Evolutionary conservation across 1,140 invertebrate species (phyloP), one percentile per base, ranked within the genome.

Genomic region (Drosophila jambulina): DNA sequence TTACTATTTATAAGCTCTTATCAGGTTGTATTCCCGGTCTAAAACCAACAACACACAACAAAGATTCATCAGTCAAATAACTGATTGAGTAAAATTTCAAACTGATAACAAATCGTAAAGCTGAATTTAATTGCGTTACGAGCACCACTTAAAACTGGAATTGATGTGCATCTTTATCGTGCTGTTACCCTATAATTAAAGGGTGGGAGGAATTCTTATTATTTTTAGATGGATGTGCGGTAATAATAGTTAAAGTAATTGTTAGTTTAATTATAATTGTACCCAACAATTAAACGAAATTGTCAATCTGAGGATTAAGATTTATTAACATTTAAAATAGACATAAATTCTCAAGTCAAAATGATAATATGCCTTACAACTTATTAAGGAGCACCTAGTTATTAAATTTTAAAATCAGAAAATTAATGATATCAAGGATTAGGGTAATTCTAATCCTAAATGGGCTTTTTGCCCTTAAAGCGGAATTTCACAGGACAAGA

Each of bases 71-170:
- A 54, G 12, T 21, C 8, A 59, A 49, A 49, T 42, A 70, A 34
- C 36, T 1, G 67, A 34, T 29, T 72, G 59, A 59, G 42, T 72
- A 36, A 59, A 59, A 59, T 71, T 59, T 60, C n/a, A 59, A 60
- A 59, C 43, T 60, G 69, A 71, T 72, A 72, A 36, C 27, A 29
- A 23, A 25, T 72, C 53, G 53, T 72, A 49, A 71, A 72, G n/a
- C 29, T 58, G 38, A 59, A 42, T 23, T 71, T n/a, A 71, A 72
- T 71, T 71, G 69, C 51, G 45, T 72, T 72, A 71, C 69, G 53
- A 46, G 68, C 49, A 45, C 17, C 51, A 46, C 32, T 70, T 69
- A 71, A 64, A 71, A 36, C 25, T 71, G 32, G 34, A 21, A 48
- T 32, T 59, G 32, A 71, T 59, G 48, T 58, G 69, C 34, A 58